Percentiles rank a stretch among this genome's conserved stretches.
phyloP scores from a whole-genome alignment of 2,888 invertebrate genomes.

The Bhutanitis thaidina region DNA sequence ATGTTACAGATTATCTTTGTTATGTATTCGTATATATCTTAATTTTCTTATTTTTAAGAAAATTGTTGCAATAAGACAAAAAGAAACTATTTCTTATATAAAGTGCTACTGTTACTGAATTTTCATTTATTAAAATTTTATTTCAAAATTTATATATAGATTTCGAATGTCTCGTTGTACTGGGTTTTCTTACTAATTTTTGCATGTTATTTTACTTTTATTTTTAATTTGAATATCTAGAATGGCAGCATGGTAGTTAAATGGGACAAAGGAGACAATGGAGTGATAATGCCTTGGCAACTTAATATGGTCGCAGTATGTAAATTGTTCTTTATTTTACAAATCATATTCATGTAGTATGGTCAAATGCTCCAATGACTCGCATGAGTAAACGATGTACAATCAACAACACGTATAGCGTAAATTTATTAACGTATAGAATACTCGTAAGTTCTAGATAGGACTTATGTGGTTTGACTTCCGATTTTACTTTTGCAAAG shows the following conservation, averaged over 20 bases:
- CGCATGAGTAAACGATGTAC: constrained; percentile 20
- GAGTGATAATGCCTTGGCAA: constrained; percentile 76
- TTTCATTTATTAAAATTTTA: background rate
- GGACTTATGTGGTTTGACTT: no score
- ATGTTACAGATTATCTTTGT: background rate
- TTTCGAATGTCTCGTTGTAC: constrained; percentile 5
- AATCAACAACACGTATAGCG: constrained; percentile 22
- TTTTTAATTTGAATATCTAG: constrained; percentile 71
- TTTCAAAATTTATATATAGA: background rate
- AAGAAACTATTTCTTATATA: background rate
- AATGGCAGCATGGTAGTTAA: constrained; percentile 78
- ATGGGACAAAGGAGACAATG: constrained; percentile 73
- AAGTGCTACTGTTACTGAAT: background rate
- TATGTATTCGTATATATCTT: background rate
- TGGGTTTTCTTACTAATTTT: constrained; percentile 4
- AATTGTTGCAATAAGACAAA: background rate
- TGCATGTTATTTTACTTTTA: constrained; percentile 63
- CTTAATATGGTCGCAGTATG: constrained; percentile 69
- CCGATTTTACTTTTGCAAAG: no score
- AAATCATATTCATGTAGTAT: constrained; percentile 16
- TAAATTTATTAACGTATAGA: no score
- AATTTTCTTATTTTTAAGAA: background rate
- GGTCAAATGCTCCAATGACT: background rate
- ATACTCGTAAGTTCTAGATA: no score
- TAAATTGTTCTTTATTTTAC: constrained; percentile 45